These are phyloP conservation scores for Hypocryptadius cinnamomeus DNA, from an alignment of 2,113 vertebrate species.

Conservation along the genomic window DNA sequence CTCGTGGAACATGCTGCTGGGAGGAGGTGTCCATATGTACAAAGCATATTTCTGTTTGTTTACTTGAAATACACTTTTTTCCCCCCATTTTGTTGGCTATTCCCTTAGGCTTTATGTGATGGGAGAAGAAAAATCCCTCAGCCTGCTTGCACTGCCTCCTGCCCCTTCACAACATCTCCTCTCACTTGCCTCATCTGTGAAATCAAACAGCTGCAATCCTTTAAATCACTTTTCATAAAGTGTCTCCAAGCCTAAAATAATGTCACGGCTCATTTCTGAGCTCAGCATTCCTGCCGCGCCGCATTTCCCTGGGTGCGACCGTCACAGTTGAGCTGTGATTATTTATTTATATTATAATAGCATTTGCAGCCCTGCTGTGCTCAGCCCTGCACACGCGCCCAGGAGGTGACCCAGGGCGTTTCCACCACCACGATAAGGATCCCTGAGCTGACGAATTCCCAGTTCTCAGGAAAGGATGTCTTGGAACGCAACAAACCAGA, in stretches of 20 bases:
- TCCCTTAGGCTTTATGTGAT: background rate
- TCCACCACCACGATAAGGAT: background rate
- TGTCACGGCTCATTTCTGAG: constrained; percentile 48
- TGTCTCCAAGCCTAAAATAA: constrained; percentile 42
- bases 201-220: constrained; percentile 40
- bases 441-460: background rate
- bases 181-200: constrained; percentile 20
- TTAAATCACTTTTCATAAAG: constrained; percentile 42
- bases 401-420: constrained; percentile 10
- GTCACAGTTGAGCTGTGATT: background rate
- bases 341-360: constrained; percentile 4
- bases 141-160: background rate
- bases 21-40: background rate
- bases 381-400: background rate
- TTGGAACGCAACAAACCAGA: constrained; percentile 1
- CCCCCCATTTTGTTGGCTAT: background rate
- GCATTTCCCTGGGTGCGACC: constrained; percentile 16
- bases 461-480: background rate
- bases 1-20: background rate
- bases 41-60: background rate
- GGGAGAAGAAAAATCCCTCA: background rate
- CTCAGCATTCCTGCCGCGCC: background rate
- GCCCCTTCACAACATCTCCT: background rate
- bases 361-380: background rate
- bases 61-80: background rate